Conservation (phyloP, 2,888 invertebrate genomes). For the Eristalis arbustorum region DNA sequence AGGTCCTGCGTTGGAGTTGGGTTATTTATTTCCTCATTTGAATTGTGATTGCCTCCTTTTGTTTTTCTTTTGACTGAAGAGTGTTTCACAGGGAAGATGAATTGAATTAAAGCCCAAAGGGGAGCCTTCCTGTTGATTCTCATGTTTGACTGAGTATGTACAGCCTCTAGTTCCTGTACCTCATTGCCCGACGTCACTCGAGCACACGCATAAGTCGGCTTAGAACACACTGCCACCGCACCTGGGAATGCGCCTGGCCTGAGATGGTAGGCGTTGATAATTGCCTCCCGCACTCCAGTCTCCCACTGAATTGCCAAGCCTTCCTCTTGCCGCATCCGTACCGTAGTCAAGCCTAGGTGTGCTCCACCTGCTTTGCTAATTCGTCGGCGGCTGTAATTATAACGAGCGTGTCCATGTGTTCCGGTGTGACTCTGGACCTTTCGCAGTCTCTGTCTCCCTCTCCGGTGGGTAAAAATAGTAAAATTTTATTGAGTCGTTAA, state of each 20-base stretch:
- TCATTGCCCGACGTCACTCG: not conserved
- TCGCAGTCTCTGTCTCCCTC: not conserved
- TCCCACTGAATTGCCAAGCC: not conserved
- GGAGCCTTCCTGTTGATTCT: too few species aligned
- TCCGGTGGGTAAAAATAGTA: constrained; percentile 46
- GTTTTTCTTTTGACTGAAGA: not conserved
- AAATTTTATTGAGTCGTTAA: constrained; percentile 68
- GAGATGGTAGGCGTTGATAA: not conserved
- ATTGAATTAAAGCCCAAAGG: not conserved
- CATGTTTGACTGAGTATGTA: too few species aligned
- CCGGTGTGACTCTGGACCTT: not conserved
- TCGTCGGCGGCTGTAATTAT: not conserved
- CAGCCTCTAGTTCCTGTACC: not conserved
- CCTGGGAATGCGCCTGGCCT: not conserved
- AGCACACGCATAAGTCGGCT: not conserved
- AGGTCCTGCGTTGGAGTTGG: not conserved
- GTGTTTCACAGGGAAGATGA: not conserved
- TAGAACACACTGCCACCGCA: not conserved
- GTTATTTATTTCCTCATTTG: constrained; percentile 65
- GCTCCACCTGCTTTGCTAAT: not conserved
- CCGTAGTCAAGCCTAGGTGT: not conserved
- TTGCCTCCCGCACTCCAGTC: not conserved
- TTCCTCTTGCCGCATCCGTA: not conserved
- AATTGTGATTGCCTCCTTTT: constrained; percentile 40
- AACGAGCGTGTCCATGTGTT: not conserved